A percentile compares a stretch with the other conserved stretches of the same genome.
Evolutionary conservation across 2,888 invertebrate genomes (phyloP).

Genomic region (Perizoma affinitatum): DNA sequence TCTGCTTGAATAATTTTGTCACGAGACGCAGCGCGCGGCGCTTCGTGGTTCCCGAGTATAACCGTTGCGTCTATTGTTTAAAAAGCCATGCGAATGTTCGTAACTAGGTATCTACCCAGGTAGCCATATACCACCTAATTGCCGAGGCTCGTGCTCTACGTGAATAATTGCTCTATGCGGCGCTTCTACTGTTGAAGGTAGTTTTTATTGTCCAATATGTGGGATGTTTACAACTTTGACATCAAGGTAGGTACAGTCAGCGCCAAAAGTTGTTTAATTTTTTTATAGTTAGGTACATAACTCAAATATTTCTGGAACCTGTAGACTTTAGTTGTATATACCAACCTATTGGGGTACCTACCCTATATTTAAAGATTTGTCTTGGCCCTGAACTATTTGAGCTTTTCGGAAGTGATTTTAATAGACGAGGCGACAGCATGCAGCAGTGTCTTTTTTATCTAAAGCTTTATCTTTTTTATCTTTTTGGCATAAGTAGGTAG

Average conservation of each 20-base stretch:
- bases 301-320: too few species aligned
- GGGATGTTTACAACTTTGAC: slow-evolving; percentile 21
- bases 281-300: too few species aligned
- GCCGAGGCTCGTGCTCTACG: slow-evolving; percentile 48
- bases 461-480: too few species aligned
- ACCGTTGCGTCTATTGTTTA: slow-evolving; percentile 48
- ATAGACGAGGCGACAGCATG: too few species aligned
- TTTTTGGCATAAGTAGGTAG: too few species aligned
- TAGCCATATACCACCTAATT: slow-evolving; percentile 43
- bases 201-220: slow-evolving; percentile 42
- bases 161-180: slow-evolving; percentile 53
- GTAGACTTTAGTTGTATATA: too few species aligned
- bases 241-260: slow-evolving; percentile 29
- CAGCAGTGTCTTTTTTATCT: too few species aligned
- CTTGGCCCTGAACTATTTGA: too few species aligned
- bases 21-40: slow-evolving; percentile 33
- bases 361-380: too few species aligned
- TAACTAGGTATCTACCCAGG: slow-evolving; percentile 33
- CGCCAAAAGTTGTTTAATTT: too few species aligned
- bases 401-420: too few species aligned
- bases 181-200: slow-evolving; percentile 43
- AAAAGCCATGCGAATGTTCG: slow-evolving; percentile 43
- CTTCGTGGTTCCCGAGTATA: slow-evolving; percentile 38
- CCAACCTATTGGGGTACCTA: too few species aligned
- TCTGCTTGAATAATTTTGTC: slow-evolving; percentile 43